These are phyloP conservation scores for Sebastes jordani DNA, from an alignment of 2,797 vertebrate genomes.

Conservation along the genomic window DNA sequence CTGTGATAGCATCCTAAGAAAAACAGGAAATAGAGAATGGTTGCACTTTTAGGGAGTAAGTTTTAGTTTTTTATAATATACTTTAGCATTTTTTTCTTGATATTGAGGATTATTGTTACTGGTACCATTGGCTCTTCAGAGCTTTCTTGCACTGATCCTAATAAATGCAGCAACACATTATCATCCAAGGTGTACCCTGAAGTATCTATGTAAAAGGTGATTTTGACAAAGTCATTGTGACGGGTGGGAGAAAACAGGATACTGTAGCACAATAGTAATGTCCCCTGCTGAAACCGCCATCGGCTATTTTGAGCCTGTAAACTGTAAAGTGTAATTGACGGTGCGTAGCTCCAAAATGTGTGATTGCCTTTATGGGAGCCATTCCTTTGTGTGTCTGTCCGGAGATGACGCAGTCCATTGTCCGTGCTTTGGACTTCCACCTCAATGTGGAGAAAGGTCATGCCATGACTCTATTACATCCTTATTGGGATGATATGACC, in stretches of 20 bases:
- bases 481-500: conserved; percentile 25
- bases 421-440: conserved; percentile 55
- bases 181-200: neutral
- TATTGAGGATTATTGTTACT: neutral
- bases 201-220: conserved; percentile 48
- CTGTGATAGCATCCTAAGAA: neutral
- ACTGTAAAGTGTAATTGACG: conserved; percentile 42
- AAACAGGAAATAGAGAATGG: neutral
- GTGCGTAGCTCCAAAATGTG: conserved; percentile 43
- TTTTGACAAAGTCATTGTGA: conserved; percentile 51
- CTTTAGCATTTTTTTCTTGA: neutral
- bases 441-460: conserved; percentile 54
- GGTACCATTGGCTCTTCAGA: too few relatives aligned
- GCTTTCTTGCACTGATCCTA: neutral
- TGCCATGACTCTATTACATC: conserved; percentile 32
- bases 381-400: conserved; percentile 55
- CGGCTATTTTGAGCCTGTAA: conserved; percentile 60
- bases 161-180: neutral
- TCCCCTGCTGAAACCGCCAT: conserved; percentile 61
- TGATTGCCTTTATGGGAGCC: conserved; percentile 46
- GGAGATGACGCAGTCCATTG: conserved; percentile 65
- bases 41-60: neutral
- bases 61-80: neutral
- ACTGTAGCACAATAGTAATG: conserved; percentile 60
- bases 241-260: conserved; percentile 70